Percentiles rank a stretch among this genome's conserved stretches.
phyloP scores from a whole-genome alignment of 2,113 vertebrate species.

The Cromileptes altivelis region DNA sequence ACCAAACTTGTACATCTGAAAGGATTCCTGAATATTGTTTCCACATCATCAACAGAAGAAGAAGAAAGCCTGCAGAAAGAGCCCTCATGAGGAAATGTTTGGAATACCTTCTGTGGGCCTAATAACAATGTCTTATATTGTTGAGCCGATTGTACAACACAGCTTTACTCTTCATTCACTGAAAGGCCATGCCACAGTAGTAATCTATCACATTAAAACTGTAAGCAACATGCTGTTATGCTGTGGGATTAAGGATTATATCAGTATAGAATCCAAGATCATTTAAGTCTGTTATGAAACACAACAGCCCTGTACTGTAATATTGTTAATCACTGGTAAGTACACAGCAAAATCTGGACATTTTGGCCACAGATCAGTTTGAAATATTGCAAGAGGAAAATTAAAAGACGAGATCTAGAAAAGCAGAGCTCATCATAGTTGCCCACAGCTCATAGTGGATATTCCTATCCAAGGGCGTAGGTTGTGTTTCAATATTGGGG shows the following conservation, averaged over 20 bases:
- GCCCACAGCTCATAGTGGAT: background rate
- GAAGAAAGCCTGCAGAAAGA: constrained; percentile 5
- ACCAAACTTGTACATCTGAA: background rate
- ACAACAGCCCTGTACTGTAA: background rate
- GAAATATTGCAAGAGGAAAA: background rate
- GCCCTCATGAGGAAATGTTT: constrained; percentile 35
- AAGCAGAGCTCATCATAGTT: background rate
- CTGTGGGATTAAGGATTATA: constrained; percentile 17
- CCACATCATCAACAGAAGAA: constrained; percentile 5
- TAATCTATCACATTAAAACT: constrained; percentile 23
- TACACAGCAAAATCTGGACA: background rate
- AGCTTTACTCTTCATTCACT: constrained; percentile 11
- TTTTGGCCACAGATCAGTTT: background rate
- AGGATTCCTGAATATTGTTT: constrained; percentile 1
- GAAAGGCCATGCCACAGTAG: background rate
- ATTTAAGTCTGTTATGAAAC: constrained; percentile 22
- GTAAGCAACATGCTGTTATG: constrained; percentile 3
- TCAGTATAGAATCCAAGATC: background rate
- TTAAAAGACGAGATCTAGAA: background rate
- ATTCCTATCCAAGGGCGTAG: background rate
- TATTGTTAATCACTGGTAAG: background rate
- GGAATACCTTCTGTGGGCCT: constrained; percentile 45
- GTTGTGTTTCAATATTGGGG: no score
- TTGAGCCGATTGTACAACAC: constrained; percentile 32
- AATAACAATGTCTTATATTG: constrained; percentile 40